A percentile compares a stretch with the other conserved stretches of the same genome.
Evolutionary conservation across 2,113 vertebrate genomes (phyloP).

Genomic region (Hylia prasina): DNA sequence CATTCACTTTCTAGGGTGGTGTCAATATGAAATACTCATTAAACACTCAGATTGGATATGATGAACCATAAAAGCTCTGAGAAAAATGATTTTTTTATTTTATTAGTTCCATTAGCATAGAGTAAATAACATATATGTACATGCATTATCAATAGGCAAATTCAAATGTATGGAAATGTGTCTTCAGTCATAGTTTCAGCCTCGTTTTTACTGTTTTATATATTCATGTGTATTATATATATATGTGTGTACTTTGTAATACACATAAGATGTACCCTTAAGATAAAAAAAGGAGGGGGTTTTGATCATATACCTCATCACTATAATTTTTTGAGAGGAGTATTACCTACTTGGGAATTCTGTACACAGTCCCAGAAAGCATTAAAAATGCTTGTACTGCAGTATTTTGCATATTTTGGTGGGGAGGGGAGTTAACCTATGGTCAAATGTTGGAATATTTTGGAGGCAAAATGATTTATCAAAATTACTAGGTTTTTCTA

Average conservation of each 20-base stretch:
- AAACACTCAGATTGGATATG: neutral
- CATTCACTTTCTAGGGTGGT: neutral
- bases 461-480: neutral
- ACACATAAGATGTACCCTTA: neutral
- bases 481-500: neutral
- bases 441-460: neutral
- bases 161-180: neutral
- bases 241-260: neutral
- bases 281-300: neutral
- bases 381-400: neutral
- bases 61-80: neutral
- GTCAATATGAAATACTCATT: neutral
- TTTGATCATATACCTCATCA: neutral
- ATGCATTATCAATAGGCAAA: neutral
- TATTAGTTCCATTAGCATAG: neutral
- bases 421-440: fast-evolving
- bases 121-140: neutral
- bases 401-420: neutral
- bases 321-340: neutral
- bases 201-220: fast-evolving
- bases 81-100: fast-evolving
- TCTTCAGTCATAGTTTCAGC: neutral
- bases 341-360: neutral
- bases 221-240: neutral
- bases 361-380: neutral